Percentiles rank a stretch among this genome's conserved stretches.
Evolutionary conservation across 1,140 invertebrate species (phyloP).

Genomic region (Coptotermes formosanus): DNA sequence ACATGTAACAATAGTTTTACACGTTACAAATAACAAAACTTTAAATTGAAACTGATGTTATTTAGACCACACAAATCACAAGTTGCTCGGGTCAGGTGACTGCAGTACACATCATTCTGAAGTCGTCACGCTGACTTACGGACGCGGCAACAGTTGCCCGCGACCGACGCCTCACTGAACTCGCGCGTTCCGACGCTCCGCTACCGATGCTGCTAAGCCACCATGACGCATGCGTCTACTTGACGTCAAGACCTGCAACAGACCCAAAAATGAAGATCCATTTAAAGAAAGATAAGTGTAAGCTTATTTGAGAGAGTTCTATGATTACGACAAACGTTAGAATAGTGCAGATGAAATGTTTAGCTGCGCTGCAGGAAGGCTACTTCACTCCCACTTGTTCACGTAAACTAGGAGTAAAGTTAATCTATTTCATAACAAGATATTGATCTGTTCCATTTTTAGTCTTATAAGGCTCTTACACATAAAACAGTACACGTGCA

Average conservation of each 20-base stretch:
- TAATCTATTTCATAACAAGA: too few relatives aligned
- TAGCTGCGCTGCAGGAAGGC: too few relatives aligned
- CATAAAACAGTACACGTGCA: too few relatives aligned
- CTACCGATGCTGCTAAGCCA: neutral
- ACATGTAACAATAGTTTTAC: neutral
- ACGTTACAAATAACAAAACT: neutral
- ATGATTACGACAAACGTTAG: too few relatives aligned
- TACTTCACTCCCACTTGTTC: too few relatives aligned
- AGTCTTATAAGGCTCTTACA: too few relatives aligned
- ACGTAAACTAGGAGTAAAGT: too few relatives aligned
- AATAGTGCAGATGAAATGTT: too few relatives aligned
- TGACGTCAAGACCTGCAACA: conserved; percentile 9
- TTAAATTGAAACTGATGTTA: neutral
- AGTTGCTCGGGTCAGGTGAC: too few relatives aligned
- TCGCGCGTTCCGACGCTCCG: neutral
- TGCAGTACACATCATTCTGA: neutral
- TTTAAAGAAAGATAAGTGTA: neutral
- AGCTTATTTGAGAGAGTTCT: neutral
- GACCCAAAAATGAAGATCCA: neutral
- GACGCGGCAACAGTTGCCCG: neutral
- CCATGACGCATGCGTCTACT: neutral
- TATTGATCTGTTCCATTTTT: too few relatives aligned
- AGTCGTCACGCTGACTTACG: neutral
- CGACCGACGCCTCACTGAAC: neutral
- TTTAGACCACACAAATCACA: neutral